These are phyloP conservation scores for Papilio helenus DNA, from an alignment of 1,140 invertebrate species.

Conservation along the genomic window DNA sequence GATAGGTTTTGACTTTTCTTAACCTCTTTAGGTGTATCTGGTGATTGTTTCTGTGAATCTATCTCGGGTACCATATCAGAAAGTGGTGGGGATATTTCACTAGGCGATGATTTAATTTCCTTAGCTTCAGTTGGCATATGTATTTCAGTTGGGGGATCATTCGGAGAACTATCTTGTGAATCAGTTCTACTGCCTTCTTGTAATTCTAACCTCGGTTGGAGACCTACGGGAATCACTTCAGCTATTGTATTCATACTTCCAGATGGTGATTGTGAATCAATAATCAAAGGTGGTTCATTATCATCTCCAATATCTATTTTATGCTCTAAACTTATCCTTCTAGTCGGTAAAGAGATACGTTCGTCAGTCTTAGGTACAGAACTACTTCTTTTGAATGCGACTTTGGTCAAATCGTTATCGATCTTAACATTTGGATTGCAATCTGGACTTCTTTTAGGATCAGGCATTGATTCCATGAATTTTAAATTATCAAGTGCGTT, in stretches of 20 bases:
- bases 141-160: constrained; percentile 77
- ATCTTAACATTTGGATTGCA: constrained; percentile 66
- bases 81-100: constrained; percentile 76
- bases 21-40: constrained; percentile 73
- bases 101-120: constrained; percentile 74
- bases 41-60: constrained; percentile 74
- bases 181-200: constrained; percentile 65
- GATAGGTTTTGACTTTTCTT: constrained; percentile 81
- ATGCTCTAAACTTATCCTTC: constrained; percentile 77
- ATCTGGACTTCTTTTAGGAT: constrained; percentile 56
- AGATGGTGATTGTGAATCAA: constrained; percentile 73
- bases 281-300: constrained; percentile 79
- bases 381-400: constrained; percentile 76
- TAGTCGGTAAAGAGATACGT: constrained; percentile 58
- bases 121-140: constrained; percentile 66
- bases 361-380: constrained; percentile 77
- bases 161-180: constrained; percentile 75
- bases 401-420: constrained; percentile 76
- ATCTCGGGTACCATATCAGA: constrained; percentile 60
- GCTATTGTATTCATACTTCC: constrained; percentile 77
- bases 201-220: constrained; percentile 71
- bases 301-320: constrained; percentile 81
- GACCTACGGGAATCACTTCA: constrained; percentile 71
- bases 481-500: constrained; percentile 61
- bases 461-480: constrained; percentile 56